Base-by-base conservation (phyloP, 2,888 invertebrate species). In the Polymixis flavicincta region DNA sequence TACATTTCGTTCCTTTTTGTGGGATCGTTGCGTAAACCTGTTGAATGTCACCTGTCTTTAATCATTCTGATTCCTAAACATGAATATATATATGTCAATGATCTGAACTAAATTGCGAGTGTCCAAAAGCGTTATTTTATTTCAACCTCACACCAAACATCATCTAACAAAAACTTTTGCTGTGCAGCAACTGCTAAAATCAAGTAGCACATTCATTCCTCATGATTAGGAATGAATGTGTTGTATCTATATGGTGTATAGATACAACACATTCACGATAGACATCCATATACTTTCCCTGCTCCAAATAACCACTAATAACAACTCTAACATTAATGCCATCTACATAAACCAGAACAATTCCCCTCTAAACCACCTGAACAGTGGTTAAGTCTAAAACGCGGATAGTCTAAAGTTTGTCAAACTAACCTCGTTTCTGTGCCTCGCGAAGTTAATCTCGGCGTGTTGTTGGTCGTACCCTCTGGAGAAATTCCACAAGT, bases 401-500 rank as follows among this genome's bases (percentile, higher is more conserved):
- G 69, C 60, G 37, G 60, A 72, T 74, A 78, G 28, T 75, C 81
- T 61, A 81, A 79, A 85, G 76, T 84, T 85, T 85, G 69, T 68
- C 69, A 84, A 88, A 92, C 94, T 93, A 86, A 96, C 96, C 95
- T 96, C 94, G 88, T 95, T 92, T 88, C 90, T 95, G 89, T 94
- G 95, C 83, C 87, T 90, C 25, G 97, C 97, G 82, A 97, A 94
- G 91, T 97, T 97, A 87, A 97, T 94, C 85, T 96, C 96, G 45
- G 83, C 87, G 82, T 91, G 90, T 79, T 89, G 86, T 72, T 93
- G 91, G 87, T 96, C 95, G 92, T 95, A 97, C 83, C 94, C 92
- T 83, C 93, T 93, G 59, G 97, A 97, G 92, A 97, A 97, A 92
- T 97, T 97, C 94, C 96, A 95, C 85, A 97, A 93, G 92, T 97